A percentile compares a stretch with the other conserved stretches of the same genome.
Conservation (phyloP, 2,113 vertebrate genomes). For the Marmota flaviventris region DNA sequence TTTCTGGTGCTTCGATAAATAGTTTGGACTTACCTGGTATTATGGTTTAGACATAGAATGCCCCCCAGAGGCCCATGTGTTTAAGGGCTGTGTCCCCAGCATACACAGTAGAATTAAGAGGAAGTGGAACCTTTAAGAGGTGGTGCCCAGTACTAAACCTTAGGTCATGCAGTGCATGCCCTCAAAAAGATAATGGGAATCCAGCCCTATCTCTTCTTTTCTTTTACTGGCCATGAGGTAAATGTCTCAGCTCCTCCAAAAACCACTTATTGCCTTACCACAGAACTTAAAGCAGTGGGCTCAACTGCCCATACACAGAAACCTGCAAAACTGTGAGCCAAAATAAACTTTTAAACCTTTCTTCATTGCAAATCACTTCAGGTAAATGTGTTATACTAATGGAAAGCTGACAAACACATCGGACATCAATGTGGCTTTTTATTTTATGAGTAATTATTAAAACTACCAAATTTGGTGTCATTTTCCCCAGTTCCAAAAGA, state of each 20-base stretch:
- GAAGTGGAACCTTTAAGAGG: background rate
- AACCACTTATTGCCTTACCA: background rate
- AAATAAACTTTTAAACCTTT: background rate
- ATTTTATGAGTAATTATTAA: conserved; percentile 39
- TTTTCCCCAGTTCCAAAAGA: conserved; percentile 21
- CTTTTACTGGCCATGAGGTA: background rate
- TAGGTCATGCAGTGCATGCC: background rate
- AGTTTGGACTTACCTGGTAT: background rate
- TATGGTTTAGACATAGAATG: background rate
- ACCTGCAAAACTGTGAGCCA: background rate
- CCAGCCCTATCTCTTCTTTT: background rate
- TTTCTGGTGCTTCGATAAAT: background rate
- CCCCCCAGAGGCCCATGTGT: background rate
- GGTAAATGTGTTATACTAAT: background rate
- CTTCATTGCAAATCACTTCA: background rate
- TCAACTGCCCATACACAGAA: background rate
- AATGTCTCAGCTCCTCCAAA: background rate
- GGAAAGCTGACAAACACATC: background rate
- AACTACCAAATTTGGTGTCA: background rate
- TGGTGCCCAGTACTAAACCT: background rate
- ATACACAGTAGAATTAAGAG: background rate
- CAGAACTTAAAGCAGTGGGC: background rate
- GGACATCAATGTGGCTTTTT: background rate
- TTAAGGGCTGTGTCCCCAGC: background rate
- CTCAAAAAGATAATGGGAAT: background rate